Evolutionary conservation across 2,797 vertebrate species (phyloP), one percentile per base, ranked within the genome.

Genomic region (Gephyroberyx darwinii): DNA sequence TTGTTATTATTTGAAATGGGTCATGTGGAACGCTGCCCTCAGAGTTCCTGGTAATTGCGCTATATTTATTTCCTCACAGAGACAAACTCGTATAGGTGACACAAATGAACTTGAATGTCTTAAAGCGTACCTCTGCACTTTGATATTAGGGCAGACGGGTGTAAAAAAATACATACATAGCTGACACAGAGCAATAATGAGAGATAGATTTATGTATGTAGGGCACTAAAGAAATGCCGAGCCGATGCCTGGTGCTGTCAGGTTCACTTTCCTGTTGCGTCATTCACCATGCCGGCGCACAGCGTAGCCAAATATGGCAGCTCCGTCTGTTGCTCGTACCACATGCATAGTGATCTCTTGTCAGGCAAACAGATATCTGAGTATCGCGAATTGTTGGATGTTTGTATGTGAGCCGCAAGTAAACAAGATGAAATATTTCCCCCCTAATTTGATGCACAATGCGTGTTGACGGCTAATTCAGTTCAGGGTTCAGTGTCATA

Each of bases 381-480:
- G 84, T 58, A 19, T 76, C 69, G 22, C 52, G 74, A 71, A 86
- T 86, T 88, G 84, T 88, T 83, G 88, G 80, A 90, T 90, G 86
- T 89, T 85, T 88, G 80, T 83, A 33, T 74, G 45, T 48, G 53
- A 86, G 78, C 87, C 86, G 90, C 80, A 79, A 88, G 90, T 92
- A 91, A 91, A 93, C 89, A 90, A 85, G 89, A 80, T 84, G 74
- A 84, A 89, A 90, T 84, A 84, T 80, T 80, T 69, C 51, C 74
- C 69, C 74, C 56, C 86, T 94, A 94, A 94, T 94, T 94, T 94
- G 93, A 94, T 89, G 90, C 90, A 90, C 91, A 92, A 94, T 92
- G 84, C 64, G 79, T 91, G 64, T 53, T 93, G 93, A 94, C 93
- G 93, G 92, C 79, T 85, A 75, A 79, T 88, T 89, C 84, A 84